Evolutionary conservation across 2,113 vertebrate genomes (phyloP), one percentile per base, ranked within the genome.

Genomic region (Acinonyx jubatus): DNA sequence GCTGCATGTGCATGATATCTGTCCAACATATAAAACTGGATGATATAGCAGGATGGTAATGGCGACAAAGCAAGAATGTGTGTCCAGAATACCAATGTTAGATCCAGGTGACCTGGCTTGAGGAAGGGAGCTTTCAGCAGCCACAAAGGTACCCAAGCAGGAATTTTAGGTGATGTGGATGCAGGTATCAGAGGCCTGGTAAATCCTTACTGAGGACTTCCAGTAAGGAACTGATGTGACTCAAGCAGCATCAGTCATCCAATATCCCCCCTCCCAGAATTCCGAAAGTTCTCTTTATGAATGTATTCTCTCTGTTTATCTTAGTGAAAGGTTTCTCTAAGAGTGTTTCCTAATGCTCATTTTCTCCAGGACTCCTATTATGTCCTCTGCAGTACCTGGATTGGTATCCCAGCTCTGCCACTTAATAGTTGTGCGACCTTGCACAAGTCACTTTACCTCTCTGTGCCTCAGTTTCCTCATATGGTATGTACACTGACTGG

Each of bases 381-480:
- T 41, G n/a, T 74, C 63, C 79, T 90, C 90, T 50, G 57, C 9
- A 27, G 25, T 41, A 79, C 21, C 74, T 90, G 91, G 33, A 73
- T 74, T 55, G 61, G 23, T 76, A 50, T 36, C 50, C 27, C 36
- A 84, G 16, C 27, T 63, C 65, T 92, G 80, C 68, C 63, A 83
- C 69, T 25, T 73, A 85, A 19, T 29, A 82, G 29, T 57, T 83
- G 16, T 78, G 61, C 48, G 65, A 76, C 71, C 38, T 50, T 83
- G 33, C 63, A 66, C 79, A 86, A 33, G 38, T 94, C 76, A 61
- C 27, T 92, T 81, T 85, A 36, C 45, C 65, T 84, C 68, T 95
- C 93, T 95, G 81, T 81, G 50, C 55, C 69, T 96, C 55, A 12
- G 55, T 36, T 91, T 95, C 65, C 71, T 95, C 57, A 74, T 68